A percentile compares a stretch with the other conserved stretches of the same genome.
phyloP scores from a whole-genome alignment of 2,113 vertebrate genomes.

The Brachirus orientalis region DNA sequence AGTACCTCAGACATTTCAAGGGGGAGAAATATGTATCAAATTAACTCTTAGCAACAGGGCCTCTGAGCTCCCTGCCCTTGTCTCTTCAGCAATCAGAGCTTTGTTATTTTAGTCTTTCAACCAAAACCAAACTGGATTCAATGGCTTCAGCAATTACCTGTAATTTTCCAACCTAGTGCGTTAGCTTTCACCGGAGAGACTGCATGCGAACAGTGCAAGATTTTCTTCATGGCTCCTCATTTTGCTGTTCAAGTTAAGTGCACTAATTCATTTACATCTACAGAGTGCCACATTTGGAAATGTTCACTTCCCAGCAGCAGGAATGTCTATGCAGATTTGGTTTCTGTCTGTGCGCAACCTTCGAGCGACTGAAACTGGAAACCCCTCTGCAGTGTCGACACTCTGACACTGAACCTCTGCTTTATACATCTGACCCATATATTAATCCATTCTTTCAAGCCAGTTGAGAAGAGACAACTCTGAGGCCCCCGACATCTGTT shows the following conservation, averaged over 20 bases:
- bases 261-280: slow-evolving; percentile 70
- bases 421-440: slow-evolving; percentile 77
- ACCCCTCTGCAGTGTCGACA: slow-evolving; percentile 50
- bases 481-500: slow-evolving; percentile 75
- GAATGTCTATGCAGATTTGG: slow-evolving; percentile 61
- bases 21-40: slow-evolving; percentile 81
- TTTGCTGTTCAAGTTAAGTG: slow-evolving; percentile 56
- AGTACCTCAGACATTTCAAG: slow-evolving; percentile 77
- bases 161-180: slow-evolving; percentile 79
- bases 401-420: slow-evolving; percentile 63
- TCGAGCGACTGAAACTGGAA: slow-evolving; percentile 63
- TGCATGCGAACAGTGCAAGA: slow-evolving; percentile 68
- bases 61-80: slow-evolving; percentile 68
- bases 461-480: slow-evolving; percentile 56
- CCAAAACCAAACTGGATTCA: slow-evolving; percentile 81
- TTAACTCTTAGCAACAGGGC: slow-evolving; percentile 76
- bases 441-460: slow-evolving; percentile 68
- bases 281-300: slow-evolving; percentile 72
- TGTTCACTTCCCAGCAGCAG: slow-evolving; percentile 65
- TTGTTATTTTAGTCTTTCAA: slow-evolving; percentile 82
- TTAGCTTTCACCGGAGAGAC: slow-evolving; percentile 52
- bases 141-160: slow-evolving; percentile 79
- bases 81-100: slow-evolving; percentile 79
- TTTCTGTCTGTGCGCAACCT: slow-evolving; percentile 59
- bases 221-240: slow-evolving; percentile 66